Evolutionary conservation across 2,113 vertebrate genomes (phyloP), one percentile per base, ranked within the genome.

Genomic region (Tinamus guttatus): DNA sequence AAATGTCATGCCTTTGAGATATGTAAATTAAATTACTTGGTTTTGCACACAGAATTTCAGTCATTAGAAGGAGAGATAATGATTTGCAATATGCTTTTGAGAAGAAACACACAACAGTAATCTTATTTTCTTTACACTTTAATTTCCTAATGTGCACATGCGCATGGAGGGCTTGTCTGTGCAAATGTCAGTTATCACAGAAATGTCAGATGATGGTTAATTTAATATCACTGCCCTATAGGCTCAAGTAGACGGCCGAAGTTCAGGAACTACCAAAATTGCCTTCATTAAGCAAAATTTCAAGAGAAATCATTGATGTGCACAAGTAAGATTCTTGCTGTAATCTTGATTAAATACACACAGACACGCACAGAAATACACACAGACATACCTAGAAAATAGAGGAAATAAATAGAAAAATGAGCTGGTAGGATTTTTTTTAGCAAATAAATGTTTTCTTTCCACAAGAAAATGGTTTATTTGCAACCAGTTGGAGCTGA

Each of bases 41-140:
- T 54, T 96, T 94, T 87, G 60, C 87, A 86, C 94, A 83, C 65
- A 86, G 77, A 60, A 62, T 95, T 86, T 95, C 73, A 52, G 92
- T 78, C 87, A 92, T 96, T 92, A 96, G 68, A 85, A 60, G 69
- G 52, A 84, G 69, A 90, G 92, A 94, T 96, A 95, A 95, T 84
- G 80, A 94, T 74, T 94, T 75, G 73, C 94, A 94, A 88, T 81
- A 88, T 56, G 76, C 77, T 97, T 96, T 92, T 96, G 94, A 96
- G 81, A 91, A 96, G 87, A 94, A 92, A 78, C 88, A 93, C 56
- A 52, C 52, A 81, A 81, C 24, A 59, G 43, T 96, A 94, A 96
- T 95, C 73, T 94, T 91, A 84, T 96, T 96, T 96, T 90, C 80
- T 92, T 95, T 93, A 93, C 92, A 96, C 96, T 94, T 97, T 90